These are phyloP conservation scores for Liopterus haemorrhoidalis DNA, from an alignment of 2,888 invertebrate species.

Conservation along the genomic window DNA sequence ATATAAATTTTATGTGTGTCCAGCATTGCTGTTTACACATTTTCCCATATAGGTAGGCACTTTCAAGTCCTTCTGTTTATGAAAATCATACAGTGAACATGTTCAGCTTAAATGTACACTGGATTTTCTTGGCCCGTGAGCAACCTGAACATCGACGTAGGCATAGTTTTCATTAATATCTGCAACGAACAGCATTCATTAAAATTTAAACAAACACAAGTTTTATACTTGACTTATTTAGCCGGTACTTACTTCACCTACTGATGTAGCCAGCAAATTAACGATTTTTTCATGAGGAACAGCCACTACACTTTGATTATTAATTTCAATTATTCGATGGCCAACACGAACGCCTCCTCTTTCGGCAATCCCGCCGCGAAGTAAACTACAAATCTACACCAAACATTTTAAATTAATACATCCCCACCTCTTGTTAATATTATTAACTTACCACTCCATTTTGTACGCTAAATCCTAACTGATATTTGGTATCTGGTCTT, in stretches of 20 bases:
- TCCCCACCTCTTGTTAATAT: not conserved
- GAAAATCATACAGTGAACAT: conserved; percentile 36
- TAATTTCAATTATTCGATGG: conserved; percentile 99
- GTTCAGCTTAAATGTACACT: conserved; percentile 91
- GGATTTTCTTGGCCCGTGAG: conserved; percentile 99
- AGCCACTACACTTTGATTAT: conserved; percentile 98
- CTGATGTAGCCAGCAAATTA: conserved; percentile 95
- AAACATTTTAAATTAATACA: conserved; percentile 6
- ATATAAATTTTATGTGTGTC: conserved; percentile 18
- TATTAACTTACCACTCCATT: conserved; percentile 83
- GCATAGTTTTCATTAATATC: conserved; percentile 99
- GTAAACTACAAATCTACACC: conserved; percentile 87
- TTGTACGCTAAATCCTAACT: conserved; percentile 99
- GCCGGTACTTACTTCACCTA: conserved; percentile 79
- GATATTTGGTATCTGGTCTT: conserved; percentile 98
- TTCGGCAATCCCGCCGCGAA: conserved; percentile 98
- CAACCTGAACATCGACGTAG: conserved; percentile 98
- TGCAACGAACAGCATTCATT: conserved; percentile 47
- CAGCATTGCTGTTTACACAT: conserved; percentile 20
- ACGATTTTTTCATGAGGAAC: conserved; percentile 99
- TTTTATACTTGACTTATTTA: conserved; percentile 1
- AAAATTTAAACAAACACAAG: conserved; percentile 5
- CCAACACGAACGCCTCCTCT: conserved; percentile 98
- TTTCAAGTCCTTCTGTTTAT: conserved; percentile 48
- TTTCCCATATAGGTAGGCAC: conserved; percentile 53